Evolutionary conservation across 2,113 vertebrate species (phyloP), one percentile per base, ranked within the genome.

Genomic region (Caretta caretta): DNA sequence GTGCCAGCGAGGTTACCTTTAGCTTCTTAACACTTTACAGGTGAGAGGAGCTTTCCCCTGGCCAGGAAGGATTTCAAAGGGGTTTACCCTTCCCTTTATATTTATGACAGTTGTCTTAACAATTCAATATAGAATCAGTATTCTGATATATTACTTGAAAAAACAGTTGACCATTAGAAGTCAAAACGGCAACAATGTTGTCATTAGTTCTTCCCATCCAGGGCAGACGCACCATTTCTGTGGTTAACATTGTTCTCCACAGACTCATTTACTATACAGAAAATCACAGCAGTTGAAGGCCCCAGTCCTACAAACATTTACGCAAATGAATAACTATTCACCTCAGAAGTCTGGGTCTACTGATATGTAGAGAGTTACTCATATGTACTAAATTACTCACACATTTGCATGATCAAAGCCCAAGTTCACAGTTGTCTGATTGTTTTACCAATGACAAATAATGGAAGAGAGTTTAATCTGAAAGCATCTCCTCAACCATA

Each of bases 261-360:
- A 94, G 90, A 54, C 86, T 94, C 76, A 86, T 88, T 89, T 86
- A 80, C 62, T 80, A 62, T 50, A 82, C 87, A 86, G 59, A 92
- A 87, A 93, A 95, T 92, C 96, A 95, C 95, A 95, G 90, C 57
- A 72, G 19, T 38, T 72, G 19, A 72, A 72, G 35, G n/a, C 31
- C 65, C 19, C 19, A 19, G 19, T 96, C 62, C 85, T 91, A 12
- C 20, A 62, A 93, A 91, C 65, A 31, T 87, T 86, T 42, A 87
- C 51, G 57, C 57, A 53, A 10, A 76, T 54, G 69, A 96, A 92
- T 84, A 94, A 92, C 94, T 10, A 29, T 46, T 92, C 51, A 49
- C 82, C 72, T 38, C 76, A 93, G 79, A 72, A 84, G 80, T 42
- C 93, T 54, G 38, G 65, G 80, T 81, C 82, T 89, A 65, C 48